Evolutionary conservation across 2,797 vertebrate species (phyloP).

Genomic region (Podargus strigoides): DNA sequence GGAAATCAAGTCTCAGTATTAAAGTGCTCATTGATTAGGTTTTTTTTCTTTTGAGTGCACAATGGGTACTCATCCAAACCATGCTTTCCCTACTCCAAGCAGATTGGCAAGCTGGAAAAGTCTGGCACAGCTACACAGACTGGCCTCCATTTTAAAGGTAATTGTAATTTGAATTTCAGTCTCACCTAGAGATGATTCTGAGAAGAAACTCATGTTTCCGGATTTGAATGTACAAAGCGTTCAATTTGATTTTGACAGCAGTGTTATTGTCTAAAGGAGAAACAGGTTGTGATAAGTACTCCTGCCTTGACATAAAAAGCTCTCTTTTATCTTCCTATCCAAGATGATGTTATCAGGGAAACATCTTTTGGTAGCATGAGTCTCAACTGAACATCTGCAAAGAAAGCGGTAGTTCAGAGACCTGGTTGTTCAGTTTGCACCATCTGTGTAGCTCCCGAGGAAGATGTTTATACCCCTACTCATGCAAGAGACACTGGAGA

Average conservation of each 20-base stretch:
- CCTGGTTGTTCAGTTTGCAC: neutral
- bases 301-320: neutral
- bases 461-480: neutral
- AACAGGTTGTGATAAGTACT: neutral
- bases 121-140: neutral
- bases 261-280: neutral
- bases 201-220: neutral
- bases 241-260: neutral
- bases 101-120: neutral
- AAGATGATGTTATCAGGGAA: neutral
- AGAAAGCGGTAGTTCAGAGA: neutral
- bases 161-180: neutral
- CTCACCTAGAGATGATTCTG: neutral
- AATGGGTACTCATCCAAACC: neutral
- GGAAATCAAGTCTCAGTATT: neutral
- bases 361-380: neutral
- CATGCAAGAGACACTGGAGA: neutral
- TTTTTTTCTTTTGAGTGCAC: constrained; percentile 34
- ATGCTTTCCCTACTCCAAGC: neutral
- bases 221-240: neutral
- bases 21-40: constrained; percentile 36
- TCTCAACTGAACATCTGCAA: neutral
- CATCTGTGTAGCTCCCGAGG: neutral
- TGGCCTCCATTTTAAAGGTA: neutral
- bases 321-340: neutral